Percentiles rank a stretch among this genome's conserved stretches.
Conservation (phyloP, 2,797 vertebrate species). For the Chelmon rostratus region DNA sequence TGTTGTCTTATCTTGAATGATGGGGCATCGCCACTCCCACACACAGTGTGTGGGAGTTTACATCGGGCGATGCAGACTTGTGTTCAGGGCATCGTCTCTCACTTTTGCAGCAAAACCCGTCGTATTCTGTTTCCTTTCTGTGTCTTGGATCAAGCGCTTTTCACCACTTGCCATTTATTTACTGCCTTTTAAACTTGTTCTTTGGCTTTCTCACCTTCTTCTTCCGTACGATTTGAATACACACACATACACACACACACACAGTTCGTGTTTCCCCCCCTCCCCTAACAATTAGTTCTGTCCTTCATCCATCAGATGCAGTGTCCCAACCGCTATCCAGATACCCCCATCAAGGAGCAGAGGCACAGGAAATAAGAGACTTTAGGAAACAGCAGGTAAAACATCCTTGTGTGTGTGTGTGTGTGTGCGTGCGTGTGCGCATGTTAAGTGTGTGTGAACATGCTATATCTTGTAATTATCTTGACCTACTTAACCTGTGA, state of each 20-base stretch:
- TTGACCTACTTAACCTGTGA: constrained; percentile 52
- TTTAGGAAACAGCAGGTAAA: constrained; percentile 75
- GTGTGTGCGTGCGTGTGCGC: neutral
- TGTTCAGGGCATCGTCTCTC: constrained; percentile 9
- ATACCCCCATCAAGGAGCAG: constrained; percentile 54
- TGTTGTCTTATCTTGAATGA: constrained; percentile 50
- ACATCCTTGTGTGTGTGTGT: neutral
- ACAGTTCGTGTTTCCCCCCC: neutral
- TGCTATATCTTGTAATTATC: constrained; percentile 44
- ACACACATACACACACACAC: neutral
- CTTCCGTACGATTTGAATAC: neutral
- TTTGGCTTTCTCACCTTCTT: neutral
- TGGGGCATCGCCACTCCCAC: too few relatives aligned
- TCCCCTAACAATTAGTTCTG: constrained; percentile 25
- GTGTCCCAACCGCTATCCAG: constrained; percentile 52
- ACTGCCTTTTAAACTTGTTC: neutral
- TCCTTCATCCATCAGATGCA: constrained; percentile 71
- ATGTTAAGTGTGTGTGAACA: constrained; percentile 1
- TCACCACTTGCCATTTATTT: neutral
- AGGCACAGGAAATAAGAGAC: constrained; percentile 70
- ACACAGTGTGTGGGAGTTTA: constrained; percentile 12
- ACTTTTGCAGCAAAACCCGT: neutral
- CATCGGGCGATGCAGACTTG: constrained; percentile 35
- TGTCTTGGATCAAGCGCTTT: neutral
- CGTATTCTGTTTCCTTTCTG: neutral